Evolutionary conservation across 2,888 invertebrate genomes (phyloP), one percentile per base, ranked within the genome.

Genomic region (Nineta flava): DNA sequence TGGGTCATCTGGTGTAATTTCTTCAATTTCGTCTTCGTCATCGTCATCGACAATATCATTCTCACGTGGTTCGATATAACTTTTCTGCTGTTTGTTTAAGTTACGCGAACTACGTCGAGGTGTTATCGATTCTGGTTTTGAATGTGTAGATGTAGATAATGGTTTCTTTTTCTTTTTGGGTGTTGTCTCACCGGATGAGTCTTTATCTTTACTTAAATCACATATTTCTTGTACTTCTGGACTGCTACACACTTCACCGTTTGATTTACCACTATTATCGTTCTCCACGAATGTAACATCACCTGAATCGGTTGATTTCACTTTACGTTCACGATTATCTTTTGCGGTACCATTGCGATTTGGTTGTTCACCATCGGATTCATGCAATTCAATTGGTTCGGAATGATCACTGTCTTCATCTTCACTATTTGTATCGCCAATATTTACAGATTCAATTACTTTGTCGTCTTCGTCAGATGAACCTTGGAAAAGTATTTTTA

Each of bases 21-120:
- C 80, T 60, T 81, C 79, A 50, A 79, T 68, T 56, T 82, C 81
- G 10, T 74, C 73, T 9, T 73, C 73, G 53, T 73, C 71, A 34
- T 68, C 67, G 15, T 73, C 72, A 9, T 68, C 57, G 53, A 72
- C 57, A 10, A 61, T 61, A 6, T 59, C 59, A 38, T 63, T 64
- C 52, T 64, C 64, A 35, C 64, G 64, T 49, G 59, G 62, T 53
- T 70, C 70, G 13, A 60, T 60, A 55, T 69, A 69, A 52, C 64
- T 67, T 55, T 64, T 69, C 7, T 26, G 77, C 57, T 74, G 77
- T 55, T 78, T 77, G 57, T 74, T 75, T 35, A 76, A 61, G 60
- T 76, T 76, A 32, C 77, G 64, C 38, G 74, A 68, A 61, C 77
- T 77, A 52, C 77, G 62, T 52, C 74, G 61, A 1, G 73, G 73